These are phyloP conservation scores for Eulemur albifrons DNA, from an alignment of 2,797 vertebrate species.

Conservation along the genomic window DNA sequence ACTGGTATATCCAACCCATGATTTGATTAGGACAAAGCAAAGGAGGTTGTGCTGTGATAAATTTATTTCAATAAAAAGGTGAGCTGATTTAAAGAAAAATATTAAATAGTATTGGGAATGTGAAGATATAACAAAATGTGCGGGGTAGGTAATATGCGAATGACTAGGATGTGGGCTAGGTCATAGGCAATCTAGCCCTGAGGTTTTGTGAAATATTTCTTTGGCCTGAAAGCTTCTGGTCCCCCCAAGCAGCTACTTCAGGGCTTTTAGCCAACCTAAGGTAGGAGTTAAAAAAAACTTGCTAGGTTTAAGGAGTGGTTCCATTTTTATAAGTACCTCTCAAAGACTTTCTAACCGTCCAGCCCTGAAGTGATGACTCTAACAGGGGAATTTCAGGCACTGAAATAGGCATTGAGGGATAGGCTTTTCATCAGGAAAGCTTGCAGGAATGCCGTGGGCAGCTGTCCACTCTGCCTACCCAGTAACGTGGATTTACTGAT, in stretches of 20 bases:
- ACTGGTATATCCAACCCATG: neutral
- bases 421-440: slow-evolving; percentile 10
- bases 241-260: slow-evolving; percentile 39
- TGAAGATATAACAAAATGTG: neutral
- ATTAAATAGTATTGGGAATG: neutral
- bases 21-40: slow-evolving; percentile 35
- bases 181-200: neutral
- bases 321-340: slow-evolving; percentile 65
- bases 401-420: neutral
- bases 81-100: slow-evolving; percentile 33
- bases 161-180: neutral
- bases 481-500: neutral
- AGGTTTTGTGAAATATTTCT: slow-evolving; percentile 30
- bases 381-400: slow-evolving; percentile 24
- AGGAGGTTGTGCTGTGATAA: neutral
- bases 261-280: slow-evolving; percentile 48
- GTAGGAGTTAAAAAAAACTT: slow-evolving; percentile 33
- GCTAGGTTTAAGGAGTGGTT: slow-evolving; percentile 26
- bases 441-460: neutral
- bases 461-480: neutral
- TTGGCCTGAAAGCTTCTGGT: slow-evolving; percentile 48
- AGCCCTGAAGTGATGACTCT: neutral
- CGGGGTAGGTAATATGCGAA: neutral
- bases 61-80: neutral
- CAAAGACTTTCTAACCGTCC: slow-evolving; percentile 44